Conservation (phyloP, 1,140 invertebrate genomes). For the Bactericera cockerelli region DNA sequence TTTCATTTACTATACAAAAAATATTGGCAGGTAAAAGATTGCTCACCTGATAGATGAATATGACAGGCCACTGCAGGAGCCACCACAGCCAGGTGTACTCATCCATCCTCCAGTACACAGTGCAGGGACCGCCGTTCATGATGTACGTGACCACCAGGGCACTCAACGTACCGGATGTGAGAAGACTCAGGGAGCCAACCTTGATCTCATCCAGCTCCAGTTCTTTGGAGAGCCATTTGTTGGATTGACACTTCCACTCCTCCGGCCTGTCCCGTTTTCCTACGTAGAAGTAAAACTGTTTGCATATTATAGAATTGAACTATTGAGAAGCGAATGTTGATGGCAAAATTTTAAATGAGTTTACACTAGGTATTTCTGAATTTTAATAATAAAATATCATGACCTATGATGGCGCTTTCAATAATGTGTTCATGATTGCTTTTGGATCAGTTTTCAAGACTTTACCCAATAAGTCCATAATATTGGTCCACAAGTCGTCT, state of each 20-base stretch:
- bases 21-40: no score
- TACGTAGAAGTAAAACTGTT: conserved; percentile 52
- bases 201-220: conserved; percentile 51
- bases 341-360: no score
- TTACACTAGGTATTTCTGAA: no score
- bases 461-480: no score
- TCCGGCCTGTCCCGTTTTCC: conserved; percentile 36
- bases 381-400: no score
- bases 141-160: conserved; percentile 45
- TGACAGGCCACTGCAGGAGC: conserved; percentile 42
- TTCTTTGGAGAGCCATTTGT: conserved; percentile 45
- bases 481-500: no score
- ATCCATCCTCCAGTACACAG: conserved; percentile 42
- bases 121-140: conserved; percentile 44
- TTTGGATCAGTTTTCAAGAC: no score
- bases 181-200: conserved; percentile 39
- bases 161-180: conserved; percentile 37
- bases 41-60: conserved; percentile 45
- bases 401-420: no score
- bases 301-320: no score
- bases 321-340: no score
- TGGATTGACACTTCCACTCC: conserved; percentile 59
- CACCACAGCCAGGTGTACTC: conserved; percentile 49
- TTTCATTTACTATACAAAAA: no score
- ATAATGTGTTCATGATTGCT: no score